These are phyloP conservation scores for Coremacera marginata DNA, from an alignment of 2,888 invertebrate species.

Conservation along the genomic window DNA sequence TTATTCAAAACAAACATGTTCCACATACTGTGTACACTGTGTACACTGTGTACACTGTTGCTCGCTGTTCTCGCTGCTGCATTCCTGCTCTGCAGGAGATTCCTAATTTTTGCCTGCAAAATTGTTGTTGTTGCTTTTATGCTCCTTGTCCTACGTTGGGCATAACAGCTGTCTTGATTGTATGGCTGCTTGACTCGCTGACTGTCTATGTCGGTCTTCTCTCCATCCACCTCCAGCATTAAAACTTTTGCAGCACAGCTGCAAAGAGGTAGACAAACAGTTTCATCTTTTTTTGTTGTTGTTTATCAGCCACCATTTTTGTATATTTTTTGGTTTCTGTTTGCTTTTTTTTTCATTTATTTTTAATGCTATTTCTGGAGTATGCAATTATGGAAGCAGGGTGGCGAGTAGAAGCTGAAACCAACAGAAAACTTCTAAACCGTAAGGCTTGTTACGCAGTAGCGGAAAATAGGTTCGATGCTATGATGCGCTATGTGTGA, in stretches of 20 bases:
- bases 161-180: constrained; percentile 28
- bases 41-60: no score
- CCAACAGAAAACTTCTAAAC: neutral
- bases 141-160: neutral
- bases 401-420: neutral
- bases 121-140: neutral
- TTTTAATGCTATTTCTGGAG: constrained; percentile 22
- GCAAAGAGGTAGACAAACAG: constrained; percentile 31
- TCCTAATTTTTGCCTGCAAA: neutral
- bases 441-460: neutral
- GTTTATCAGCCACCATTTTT: neutral
- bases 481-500: neutral
- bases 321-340: neutral
- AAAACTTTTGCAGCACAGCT: constrained; percentile 16
- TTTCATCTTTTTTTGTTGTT: neutral
- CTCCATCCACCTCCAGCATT: neutral
- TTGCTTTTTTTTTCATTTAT: neutral
- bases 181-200: neutral
- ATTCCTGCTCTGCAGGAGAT: neutral
- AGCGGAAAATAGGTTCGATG: neutral
- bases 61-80: neutral
- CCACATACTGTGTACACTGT: neutral
- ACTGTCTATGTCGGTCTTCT: constrained; percentile 2
- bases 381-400: constrained; percentile 16
- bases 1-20: neutral